These are phyloP conservation scores for Euclidia mi DNA, from an alignment of 2,888 invertebrate species.

Conservation along the genomic window DNA sequence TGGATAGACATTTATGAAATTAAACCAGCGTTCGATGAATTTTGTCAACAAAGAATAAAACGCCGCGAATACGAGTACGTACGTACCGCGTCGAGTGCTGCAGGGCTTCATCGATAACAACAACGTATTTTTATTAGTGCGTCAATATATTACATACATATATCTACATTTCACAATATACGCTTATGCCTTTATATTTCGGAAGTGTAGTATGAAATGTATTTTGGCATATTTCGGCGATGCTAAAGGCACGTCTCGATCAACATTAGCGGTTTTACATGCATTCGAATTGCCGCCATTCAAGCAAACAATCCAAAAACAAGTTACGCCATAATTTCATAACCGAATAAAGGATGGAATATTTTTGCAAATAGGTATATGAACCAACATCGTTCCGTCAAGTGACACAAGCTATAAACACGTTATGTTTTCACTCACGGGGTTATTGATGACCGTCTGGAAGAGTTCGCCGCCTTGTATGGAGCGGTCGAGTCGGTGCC, in stretches of 20 bases:
- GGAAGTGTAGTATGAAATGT: too few relatives aligned
- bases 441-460: conserved; percentile 98
- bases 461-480: conserved; percentile 99
- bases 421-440: conserved; percentile 89
- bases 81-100: conserved; percentile 21
- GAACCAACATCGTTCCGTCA: background rate
- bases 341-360: too few relatives aligned
- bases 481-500: conserved; percentile 96
- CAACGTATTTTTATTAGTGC: background rate
- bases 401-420: conserved; percentile 37
- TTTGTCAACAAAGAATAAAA: conserved; percentile 22
- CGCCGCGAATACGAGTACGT: conserved; percentile 23
- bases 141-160: too few relatives aligned
- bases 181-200: too few relatives aligned
- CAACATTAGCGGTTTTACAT: too few relatives aligned
- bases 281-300: too few relatives aligned
- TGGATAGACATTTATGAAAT: too few relatives aligned
- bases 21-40: background rate
- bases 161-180: background rate
- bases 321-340: too few relatives aligned
- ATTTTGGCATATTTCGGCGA: too few relatives aligned
- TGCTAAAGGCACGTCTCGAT: too few relatives aligned
- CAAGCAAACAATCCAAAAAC: too few relatives aligned
- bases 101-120: conserved; percentile 18
- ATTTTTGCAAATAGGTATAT: background rate